Percentiles rank a stretch among this genome's conserved stretches.
Evolutionary conservation across 2,113 vertebrate species (phyloP).

Genomic region (Globicephala melas): DNA sequence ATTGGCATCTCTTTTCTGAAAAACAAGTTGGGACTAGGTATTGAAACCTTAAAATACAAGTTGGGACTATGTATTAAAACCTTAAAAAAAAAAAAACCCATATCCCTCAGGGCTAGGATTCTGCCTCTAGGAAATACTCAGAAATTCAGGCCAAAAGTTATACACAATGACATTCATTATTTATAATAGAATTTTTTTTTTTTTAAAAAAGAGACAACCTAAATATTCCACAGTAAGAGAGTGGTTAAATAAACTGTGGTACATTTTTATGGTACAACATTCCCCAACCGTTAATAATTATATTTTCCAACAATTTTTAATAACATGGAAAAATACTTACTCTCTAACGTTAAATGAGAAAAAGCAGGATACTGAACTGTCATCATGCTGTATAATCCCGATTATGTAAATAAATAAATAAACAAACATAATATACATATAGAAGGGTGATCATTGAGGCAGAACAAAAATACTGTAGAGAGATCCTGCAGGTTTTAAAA

Average conservation of each 20-base stretch:
- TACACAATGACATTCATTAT: constrained; percentile 31
- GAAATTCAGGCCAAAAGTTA: constrained; percentile 38
- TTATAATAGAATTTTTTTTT: constrained; percentile 1
- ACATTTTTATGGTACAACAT: background rate
- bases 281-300: background rate
- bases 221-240: constrained; percentile 34
- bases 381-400: background rate
- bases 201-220: background rate
- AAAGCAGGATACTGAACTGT: background rate
- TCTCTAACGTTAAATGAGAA: constrained; percentile 19
- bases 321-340: background rate
- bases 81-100: background rate
- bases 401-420: constrained; percentile 59
- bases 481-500: background rate
- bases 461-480: background rate
- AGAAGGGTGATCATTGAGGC: background rate
- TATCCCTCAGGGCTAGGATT: constrained; percentile 1
- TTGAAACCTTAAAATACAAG: constrained; percentile 12
- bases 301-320: constrained; percentile 53
- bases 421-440: constrained; percentile 13
- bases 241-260: background rate
- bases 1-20: background rate
- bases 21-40: constrained; percentile 4
- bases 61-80: background rate
- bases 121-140: constrained; percentile 42